Base-by-base conservation (phyloP, 2,888 invertebrate species). In the Cryptocephalus moraei region DNA sequence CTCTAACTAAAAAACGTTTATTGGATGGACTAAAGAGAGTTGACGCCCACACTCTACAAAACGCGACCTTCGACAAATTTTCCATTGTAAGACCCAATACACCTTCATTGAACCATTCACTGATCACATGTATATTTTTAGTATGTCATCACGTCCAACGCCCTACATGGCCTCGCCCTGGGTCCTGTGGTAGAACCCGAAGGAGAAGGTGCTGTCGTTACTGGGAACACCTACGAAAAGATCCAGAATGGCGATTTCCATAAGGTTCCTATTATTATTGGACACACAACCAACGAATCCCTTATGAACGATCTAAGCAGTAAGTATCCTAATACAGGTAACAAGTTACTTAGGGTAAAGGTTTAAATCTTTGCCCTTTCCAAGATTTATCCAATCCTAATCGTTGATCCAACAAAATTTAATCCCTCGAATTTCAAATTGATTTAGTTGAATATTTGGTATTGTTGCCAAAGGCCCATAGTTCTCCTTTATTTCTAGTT, bases 181-280 rank as follows among this genome's bases (percentile, higher is more conserved):
- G 58, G 53, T 22, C 56, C 57, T 9, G 58, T 56, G 9, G 41
- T 53, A 11, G 62, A 62, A 48, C 57, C 56, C 2, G 48, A 50
- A n/a, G 56, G 57, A 45, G 38, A 48, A n/a, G 56, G 48, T 11
- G 62, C 62, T 1, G 47, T 60, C 22, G 49, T 60, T 9, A 54
- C 54, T 9, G 43, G 45, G 4, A 49, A 49, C 9, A 59, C 52
- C 41, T 47, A 58, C 41, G 39, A 56, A 22, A 8, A 47, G 8
- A 33, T 59, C 1, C n/a, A 32, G 8, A 48, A 43, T 8, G 60
- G 60, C 2, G n/a, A 57, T 9, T 59, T 60, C 41, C 33, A 49
- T 8, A 41, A 45, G 31, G 55, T 76, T 12, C 76, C 77, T 6
- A 55, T 75, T 1, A 72, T 77, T 69, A 72, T 76, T 1, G 77